phyloP scores from a whole-genome alignment of 2,797 vertebrate genomes.

The Galagoides demidoff region DNA sequence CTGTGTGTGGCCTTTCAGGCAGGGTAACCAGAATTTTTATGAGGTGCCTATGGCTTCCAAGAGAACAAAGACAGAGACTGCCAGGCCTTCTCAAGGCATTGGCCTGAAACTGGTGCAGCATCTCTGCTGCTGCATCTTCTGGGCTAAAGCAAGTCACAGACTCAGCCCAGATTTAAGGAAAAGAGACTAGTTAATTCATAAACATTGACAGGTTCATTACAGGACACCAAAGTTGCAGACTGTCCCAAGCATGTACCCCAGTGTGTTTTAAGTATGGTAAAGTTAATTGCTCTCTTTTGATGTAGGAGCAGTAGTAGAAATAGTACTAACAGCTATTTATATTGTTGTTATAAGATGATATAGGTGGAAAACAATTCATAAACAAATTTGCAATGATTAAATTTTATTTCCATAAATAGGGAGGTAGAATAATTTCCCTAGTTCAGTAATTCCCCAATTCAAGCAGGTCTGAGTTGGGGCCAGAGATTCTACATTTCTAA shows the following conservation, averaged over 20 bases:
- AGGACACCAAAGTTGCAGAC: background rate
- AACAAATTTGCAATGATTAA: background rate
- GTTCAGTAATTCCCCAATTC: constrained; percentile 4
- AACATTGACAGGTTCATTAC: background rate
- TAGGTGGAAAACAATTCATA: background rate
- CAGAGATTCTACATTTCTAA: constrained; percentile 41
- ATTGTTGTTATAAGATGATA: background rate
- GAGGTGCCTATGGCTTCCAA: background rate
- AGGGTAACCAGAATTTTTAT: background rate
- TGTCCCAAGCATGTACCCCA: background rate
- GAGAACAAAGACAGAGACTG: background rate
- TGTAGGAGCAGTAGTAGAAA: background rate
- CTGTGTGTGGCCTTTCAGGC: background rate
- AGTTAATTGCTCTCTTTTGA: background rate
- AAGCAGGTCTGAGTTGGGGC: background rate
- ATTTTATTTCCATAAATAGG: constrained; percentile 29
- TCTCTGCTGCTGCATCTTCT: background rate
- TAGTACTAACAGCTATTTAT: background rate
- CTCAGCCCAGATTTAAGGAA: background rate
- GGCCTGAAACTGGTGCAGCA: background rate
- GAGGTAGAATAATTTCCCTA: background rate
- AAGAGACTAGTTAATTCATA: background rate
- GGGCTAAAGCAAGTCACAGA: background rate
- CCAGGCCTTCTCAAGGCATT: background rate
- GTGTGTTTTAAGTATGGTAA: background rate